Base-by-base conservation (phyloP, 2,888 invertebrate genomes). In the Elegia similella region DNA sequence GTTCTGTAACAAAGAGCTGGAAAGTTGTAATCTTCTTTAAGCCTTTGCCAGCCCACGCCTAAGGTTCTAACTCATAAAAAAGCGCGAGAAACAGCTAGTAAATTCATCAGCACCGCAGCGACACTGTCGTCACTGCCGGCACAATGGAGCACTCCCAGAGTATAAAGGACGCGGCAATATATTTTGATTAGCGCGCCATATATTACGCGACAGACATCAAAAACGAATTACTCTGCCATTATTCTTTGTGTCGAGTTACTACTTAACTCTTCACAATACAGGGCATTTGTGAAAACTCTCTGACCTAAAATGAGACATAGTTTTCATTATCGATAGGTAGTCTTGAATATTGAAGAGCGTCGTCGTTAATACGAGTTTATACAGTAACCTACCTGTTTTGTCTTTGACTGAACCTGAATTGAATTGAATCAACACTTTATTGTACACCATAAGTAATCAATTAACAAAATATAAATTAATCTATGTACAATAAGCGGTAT, bases 151-250 rank as follows among this genome's bases (percentile, higher is more conserved):
- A 66, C 67, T 65, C 69, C 29, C 46, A 67, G 70, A 62, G 67
- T 66, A 78, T 75, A 76, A 76, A 75, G 70, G 72, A 72, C 70
- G 64, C 66, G 64, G 77, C 79, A 75, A 72, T 83, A 83, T 80
- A 82, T 82, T 83, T 83, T 82, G 82, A 80, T 81, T 81, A 82
- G 75, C 73, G 63, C 70, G 61, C 69, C 69, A 72, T 74, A 74
- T 70, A 78, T 78, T 76, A 78, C 75, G 70, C 68, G 75, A 75
- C 76, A 76, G 75, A 80, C 82, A 82, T 82, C 80, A 82, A 82
- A 82, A 80, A 77, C 78, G 79, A 76, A 80, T 82, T 80, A 81
- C 78, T 70, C 69, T 63, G 71, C 76, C 72, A 73, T 78, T 78
- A 78, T 70, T 77, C 72, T 70, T 69, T 70, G 71, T 73, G 65